Conservation (phyloP, 1,140 invertebrate species). For the Cydia splendana region DNA sequence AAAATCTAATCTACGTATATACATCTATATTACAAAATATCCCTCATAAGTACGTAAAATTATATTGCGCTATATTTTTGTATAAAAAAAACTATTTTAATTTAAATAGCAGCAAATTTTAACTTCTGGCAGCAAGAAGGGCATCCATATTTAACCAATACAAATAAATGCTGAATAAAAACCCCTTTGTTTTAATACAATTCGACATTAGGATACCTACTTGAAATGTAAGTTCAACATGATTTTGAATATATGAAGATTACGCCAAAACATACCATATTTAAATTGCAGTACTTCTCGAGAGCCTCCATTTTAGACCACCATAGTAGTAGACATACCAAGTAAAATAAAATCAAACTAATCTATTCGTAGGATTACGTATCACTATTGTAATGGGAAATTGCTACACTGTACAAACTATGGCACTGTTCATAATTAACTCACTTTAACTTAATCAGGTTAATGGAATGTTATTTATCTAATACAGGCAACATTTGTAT, state of each 20-base stretch:
- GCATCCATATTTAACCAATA: too few relatives aligned
- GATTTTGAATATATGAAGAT: too few relatives aligned
- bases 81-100: not conserved
- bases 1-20: slow-evolving; percentile 66
- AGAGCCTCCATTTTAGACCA: not conserved
- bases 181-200: too few relatives aligned
- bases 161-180: too few relatives aligned
- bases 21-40: slow-evolving; percentile 70
- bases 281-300: not conserved
- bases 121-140: too few relatives aligned
- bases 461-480: slow-evolving; percentile 20
- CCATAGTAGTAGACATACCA: not conserved
- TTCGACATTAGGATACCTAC: too few relatives aligned
- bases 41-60: slow-evolving; percentile 40
- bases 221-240: too few relatives aligned
- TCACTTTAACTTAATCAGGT: slow-evolving; percentile 30
- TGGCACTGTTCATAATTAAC: slow-evolving; percentile 29
- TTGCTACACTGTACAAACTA: slow-evolving; percentile 25
- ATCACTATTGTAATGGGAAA: not conserved
- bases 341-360: slow-evolving; percentile 6
- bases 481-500: not conserved
- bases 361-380: not conserved
- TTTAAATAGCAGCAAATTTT: too few relatives aligned
- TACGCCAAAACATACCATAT: not conserved
- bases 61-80: slow-evolving; percentile 35